These are phyloP conservation scores for Harpagus bidentatus DNA, from an alignment of 2,113 vertebrate species.

Conservation along the genomic window DNA sequence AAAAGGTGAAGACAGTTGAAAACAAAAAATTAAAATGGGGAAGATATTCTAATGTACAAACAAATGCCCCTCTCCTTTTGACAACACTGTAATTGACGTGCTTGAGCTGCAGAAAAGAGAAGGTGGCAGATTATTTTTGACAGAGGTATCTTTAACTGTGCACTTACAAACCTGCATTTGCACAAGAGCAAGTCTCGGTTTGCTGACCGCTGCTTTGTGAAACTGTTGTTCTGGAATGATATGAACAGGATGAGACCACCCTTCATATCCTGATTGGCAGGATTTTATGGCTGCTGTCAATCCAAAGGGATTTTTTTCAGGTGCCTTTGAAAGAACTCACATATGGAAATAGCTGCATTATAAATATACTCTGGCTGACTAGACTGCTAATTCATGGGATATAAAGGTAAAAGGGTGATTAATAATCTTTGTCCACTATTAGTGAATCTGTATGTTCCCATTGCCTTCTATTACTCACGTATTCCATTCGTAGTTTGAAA, in stretches of 20 bases:
- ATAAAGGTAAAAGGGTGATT: neutral
- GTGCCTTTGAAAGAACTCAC: neutral
- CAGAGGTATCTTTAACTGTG: neutral
- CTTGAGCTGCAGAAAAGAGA: neutral
- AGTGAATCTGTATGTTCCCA: neutral
- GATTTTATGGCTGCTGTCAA: neutral
- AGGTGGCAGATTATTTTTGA: neutral
- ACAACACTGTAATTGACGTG: neutral
- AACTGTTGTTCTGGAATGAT: neutral
- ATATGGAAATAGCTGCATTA: neutral
- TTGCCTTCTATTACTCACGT: neutral
- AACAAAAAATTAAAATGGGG: neutral
- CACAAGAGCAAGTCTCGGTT: neutral
- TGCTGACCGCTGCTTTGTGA: neutral
- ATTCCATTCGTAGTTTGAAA: neutral
- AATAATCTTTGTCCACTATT: neutral
- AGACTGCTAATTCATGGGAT: neutral
- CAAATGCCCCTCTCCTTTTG: neutral
- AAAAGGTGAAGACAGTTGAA: neutral
- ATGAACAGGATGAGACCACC: neutral
- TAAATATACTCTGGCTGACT: neutral
- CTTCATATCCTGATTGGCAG: neutral
- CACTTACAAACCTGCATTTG: neutral
- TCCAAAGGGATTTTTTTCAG: neutral
- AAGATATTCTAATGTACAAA: neutral